Evolutionary conservation across 2,797 vertebrate genomes (phyloP).

Genomic region (Pseudotriccus pelzelni): DNA sequence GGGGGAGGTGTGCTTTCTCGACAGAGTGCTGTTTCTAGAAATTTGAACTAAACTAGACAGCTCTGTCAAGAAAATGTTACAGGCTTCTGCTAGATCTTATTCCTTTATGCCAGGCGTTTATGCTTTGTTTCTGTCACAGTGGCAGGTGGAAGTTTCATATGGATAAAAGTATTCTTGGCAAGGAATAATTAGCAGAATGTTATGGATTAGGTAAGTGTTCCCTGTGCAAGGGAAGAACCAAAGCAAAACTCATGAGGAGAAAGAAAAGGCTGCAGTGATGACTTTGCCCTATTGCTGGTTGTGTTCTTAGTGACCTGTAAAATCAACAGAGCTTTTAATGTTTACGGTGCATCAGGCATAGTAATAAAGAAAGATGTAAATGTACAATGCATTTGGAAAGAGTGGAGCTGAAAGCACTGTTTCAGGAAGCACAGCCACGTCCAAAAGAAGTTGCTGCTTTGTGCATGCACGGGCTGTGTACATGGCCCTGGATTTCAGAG

Average conservation of each 20-base stretch:
- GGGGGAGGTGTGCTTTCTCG: neutral
- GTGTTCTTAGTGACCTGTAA: conserved; percentile 10
- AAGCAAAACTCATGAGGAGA: neutral
- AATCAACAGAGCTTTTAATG: neutral
- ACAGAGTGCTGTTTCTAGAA: conserved; percentile 8
- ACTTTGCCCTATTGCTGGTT: neutral
- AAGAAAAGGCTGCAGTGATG: neutral
- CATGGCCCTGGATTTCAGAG: neutral
- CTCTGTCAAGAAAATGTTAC: neutral
- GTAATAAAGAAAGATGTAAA: neutral
- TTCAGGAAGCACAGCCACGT: neutral
- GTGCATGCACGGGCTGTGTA: neutral
- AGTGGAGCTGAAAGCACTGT: neutral
- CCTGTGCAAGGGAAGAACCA: neutral
- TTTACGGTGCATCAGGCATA: neutral
- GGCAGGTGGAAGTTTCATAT: neutral
- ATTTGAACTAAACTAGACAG: neutral
- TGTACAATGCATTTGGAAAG: neutral
- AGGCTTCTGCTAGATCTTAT: neutral
- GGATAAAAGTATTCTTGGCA: neutral
- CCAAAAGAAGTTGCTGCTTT: neutral
- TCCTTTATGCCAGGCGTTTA: neutral
- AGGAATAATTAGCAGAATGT: neutral
- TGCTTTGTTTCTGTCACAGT: neutral
- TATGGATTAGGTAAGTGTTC: neutral